A percentile compares a stretch with the other conserved stretches of the same genome.
These are phyloP conservation scores for Tribolium madens DNA, from an alignment of 1,140 invertebrate genomes.

Conservation along the genomic window DNA sequence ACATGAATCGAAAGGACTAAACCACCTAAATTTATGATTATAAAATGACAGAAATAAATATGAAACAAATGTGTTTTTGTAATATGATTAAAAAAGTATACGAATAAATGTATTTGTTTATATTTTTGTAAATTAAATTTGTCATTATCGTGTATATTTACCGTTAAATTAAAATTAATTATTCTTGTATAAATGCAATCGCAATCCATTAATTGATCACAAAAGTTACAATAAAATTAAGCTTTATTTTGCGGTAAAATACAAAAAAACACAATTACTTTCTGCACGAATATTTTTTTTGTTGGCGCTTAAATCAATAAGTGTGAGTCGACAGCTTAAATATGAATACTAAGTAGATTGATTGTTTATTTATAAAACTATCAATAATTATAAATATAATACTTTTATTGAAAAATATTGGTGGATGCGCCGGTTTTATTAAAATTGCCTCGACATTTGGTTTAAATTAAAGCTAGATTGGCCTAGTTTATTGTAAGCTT, in stretches of 20 bases:
- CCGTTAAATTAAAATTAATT: too few species aligned
- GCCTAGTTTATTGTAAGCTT: conserved; percentile 8
- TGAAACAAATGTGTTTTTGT: too few species aligned
- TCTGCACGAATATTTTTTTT: not conserved
- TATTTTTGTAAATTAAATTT: too few species aligned
- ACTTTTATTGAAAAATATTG: not conserved
- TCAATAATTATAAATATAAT: not conserved
- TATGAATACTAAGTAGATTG: not conserved
- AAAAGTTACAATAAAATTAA: not conserved
- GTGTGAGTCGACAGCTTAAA: not conserved
- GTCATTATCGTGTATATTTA: too few species aligned
- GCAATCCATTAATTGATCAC: not conserved
- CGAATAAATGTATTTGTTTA: too few species aligned
- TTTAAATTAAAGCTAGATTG: not conserved
- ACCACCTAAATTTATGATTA: too few species aligned
- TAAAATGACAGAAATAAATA: too few species aligned
- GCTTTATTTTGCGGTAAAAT: not conserved
- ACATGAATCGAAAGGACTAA: too few species aligned
- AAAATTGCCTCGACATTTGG: not conserved
- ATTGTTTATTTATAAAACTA: not conserved
- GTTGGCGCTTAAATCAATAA: not conserved
- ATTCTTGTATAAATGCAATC: not conserved
- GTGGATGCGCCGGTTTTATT: not conserved
- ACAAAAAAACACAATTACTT: not conserved
- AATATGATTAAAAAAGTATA: too few species aligned